Conservation (phyloP, 2,113 vertebrate genomes). For the Porphyrio hochstetteri region DNA sequence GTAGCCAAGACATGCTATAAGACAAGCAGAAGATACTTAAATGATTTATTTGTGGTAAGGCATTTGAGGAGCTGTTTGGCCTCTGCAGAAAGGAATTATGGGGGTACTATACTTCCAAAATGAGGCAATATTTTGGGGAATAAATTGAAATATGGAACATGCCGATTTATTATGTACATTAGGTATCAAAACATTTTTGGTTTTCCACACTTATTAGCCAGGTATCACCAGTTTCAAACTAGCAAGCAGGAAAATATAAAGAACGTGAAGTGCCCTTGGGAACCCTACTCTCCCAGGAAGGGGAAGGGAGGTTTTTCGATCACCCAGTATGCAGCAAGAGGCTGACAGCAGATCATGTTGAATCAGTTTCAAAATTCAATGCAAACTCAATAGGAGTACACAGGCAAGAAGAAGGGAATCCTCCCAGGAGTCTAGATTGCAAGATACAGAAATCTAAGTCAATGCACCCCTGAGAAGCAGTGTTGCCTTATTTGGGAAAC, state of each 20-base stretch:
- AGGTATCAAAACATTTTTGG: slow-evolving; percentile 11
- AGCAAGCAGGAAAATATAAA: background rate
- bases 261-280: background rate
- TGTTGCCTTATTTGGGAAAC: background rate
- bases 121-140: background rate
- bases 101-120: background rate
- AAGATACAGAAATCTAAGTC: background rate
- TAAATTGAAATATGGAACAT: background rate
- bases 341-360: slow-evolving; percentile 33
- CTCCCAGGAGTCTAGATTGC: background rate
- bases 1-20: slow-evolving; percentile 55
- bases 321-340: background rate
- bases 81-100: slow-evolving; percentile 3
- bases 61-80: slow-evolving; percentile 28
- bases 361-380: slow-evolving; percentile 46
- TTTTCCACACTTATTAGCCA: slow-evolving; percentile 24
- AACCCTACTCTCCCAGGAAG: background rate
- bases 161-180: background rate
- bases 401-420: background rate
- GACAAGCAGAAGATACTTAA: slow-evolving; percentile 62
- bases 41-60: slow-evolving; percentile 63
- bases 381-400: background rate
- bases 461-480: background rate
- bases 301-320: background rate
- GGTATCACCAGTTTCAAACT: slow-evolving; percentile 9